These are phyloP conservation scores for Carcharodon carcharias DNA, from an alignment of 2,797 vertebrate genomes.

Conservation along the genomic window DNA sequence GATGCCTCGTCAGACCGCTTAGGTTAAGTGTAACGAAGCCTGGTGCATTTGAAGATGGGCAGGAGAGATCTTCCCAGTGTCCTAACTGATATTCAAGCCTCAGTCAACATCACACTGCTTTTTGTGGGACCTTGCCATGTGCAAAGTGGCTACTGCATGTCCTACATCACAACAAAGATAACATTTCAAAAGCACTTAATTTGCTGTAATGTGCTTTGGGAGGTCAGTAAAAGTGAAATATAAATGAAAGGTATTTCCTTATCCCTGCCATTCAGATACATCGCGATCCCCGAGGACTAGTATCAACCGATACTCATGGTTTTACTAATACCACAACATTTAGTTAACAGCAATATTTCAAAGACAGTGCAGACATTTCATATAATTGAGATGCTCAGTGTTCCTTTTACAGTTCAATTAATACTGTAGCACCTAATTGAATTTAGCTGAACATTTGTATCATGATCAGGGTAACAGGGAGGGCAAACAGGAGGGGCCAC, in stretches of 20 bases:
- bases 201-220: neutral
- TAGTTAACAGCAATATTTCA: neutral
- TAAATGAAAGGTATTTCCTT: neutral
- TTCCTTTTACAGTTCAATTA: conserved; percentile 28
- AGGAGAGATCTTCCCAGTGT: no score
- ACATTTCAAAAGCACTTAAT: neutral
- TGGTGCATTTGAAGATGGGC: neutral
- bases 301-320: neutral
- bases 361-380: neutral
- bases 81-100: neutral
- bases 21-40: neutral
- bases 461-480: neutral
- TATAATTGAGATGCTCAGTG: neutral
- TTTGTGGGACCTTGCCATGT: neutral
- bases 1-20: neutral
- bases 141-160: neutral
- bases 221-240: neutral
- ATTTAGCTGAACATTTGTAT: conserved; percentile 9
- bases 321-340: neutral
- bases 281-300: neutral
- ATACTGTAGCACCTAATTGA: conserved; percentile 3
- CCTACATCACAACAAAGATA: neutral
- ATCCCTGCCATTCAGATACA: neutral
- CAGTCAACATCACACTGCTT: neutral
- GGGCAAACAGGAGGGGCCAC: neutral